These are phyloP conservation scores for Branchinecta lindahli DNA, from an alignment of 1,140 invertebrate species.

Conservation along the genomic window DNA sequence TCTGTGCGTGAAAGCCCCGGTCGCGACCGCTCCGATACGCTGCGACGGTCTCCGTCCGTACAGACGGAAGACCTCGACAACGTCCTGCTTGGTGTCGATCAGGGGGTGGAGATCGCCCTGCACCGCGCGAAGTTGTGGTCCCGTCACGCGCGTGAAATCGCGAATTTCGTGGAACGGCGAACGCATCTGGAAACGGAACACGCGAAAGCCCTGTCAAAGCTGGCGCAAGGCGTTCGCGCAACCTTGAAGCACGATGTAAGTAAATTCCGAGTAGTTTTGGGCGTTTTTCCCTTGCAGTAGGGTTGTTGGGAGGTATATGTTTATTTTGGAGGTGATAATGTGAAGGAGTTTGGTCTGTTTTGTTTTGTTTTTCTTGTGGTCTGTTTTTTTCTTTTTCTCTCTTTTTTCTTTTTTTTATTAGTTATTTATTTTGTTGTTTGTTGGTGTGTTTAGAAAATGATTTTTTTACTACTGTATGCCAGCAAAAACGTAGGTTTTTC, in stretches of 20 bases:
- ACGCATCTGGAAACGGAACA: conserved; percentile 37
- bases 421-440: no score
- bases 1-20: background rate
- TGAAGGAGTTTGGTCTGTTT: no score
- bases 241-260: conserved; percentile 39
- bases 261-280: conserved; percentile 8
- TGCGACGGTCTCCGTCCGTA: conserved; percentile 13
- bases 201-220: conserved; percentile 35
- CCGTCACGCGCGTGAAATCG: conserved; percentile 40
- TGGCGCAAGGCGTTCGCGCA: conserved; percentile 35
- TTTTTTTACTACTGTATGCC: no score
- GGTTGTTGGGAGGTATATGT: background rate
- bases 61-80: conserved; percentile 22
- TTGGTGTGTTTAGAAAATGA: no score
- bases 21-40: conserved; percentile 5
- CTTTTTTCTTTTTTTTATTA: no score
- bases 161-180: conserved; percentile 39
- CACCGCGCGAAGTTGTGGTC: conserved; percentile 40
- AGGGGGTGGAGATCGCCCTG: conserved; percentile 37
- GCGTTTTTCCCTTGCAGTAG: background rate
- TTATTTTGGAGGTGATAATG: no score
- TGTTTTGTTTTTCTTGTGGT: no score
- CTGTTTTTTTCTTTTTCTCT: no score
- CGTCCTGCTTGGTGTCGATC: conserved; percentile 31
- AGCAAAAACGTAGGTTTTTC: no score